phyloP scores from a whole-genome alignment of 2,888 invertebrate genomes.

The Leptopilina myrica region DNA sequence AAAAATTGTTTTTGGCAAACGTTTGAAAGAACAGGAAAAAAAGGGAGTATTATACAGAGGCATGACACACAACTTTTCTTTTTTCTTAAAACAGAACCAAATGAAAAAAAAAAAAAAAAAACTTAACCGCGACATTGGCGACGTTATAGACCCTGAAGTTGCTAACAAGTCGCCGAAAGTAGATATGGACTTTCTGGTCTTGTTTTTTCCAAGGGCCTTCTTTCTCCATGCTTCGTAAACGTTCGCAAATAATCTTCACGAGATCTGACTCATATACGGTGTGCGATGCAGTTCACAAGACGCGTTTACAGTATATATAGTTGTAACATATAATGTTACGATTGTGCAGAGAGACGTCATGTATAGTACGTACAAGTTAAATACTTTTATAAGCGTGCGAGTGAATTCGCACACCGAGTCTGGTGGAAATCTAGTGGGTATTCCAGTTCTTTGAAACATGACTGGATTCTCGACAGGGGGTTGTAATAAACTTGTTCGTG shows the following conservation, averaged over 20 bases:
- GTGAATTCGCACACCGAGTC: slow-evolving; percentile 17
- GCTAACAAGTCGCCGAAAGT: slow-evolving; percentile 36
- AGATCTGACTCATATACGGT: slow-evolving; percentile 19
- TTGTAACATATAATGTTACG: slow-evolving; percentile 22
- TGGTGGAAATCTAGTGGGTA: slow-evolving; percentile 24
- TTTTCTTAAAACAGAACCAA: too few relatives aligned
- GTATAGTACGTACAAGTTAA: neutral
- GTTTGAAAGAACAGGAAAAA: neutral
- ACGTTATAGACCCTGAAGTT: slow-evolving; percentile 37
- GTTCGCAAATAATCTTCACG: slow-evolving; percentile 35
- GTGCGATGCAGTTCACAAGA: neutral
- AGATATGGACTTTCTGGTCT: slow-evolving; percentile 40
- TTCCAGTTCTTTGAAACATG: slow-evolving; percentile 39
- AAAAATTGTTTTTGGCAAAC: neutral
- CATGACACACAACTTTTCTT: neutral
- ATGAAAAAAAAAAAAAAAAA: neutral
- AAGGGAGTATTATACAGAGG: slow-evolving; percentile 31
- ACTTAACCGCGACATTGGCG: slow-evolving; percentile 39
- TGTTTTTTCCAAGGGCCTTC: slow-evolving; percentile 34
- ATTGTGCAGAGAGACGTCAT: neutral
- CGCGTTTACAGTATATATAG: slow-evolving; percentile 1
- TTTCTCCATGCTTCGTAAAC: slow-evolving; percentile 19
- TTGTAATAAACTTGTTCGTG: slow-evolving; percentile 52
- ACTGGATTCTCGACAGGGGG: slow-evolving; percentile 40
- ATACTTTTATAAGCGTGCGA: neutral